Base-by-base conservation (phyloP, 92 coral and sea anemone genomes). In the Parazoanthus darwini region DNA sequence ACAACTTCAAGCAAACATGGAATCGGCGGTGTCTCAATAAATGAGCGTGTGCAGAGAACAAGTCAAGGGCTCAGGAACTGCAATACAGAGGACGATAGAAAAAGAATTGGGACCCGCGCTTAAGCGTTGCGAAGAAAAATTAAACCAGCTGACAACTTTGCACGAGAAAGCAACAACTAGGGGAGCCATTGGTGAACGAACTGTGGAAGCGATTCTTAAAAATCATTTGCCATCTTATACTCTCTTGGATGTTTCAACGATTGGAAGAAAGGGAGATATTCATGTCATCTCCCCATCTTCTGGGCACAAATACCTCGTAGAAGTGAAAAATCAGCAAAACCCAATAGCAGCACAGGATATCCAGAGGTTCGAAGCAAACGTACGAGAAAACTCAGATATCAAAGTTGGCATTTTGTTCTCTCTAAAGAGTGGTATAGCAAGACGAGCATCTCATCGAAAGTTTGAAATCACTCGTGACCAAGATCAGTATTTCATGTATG, bases 401-500 rank as follows among this genome's bases (percentile, higher is more conserved):
- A 93, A 79, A 56, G 92, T 93, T 38, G 95, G 95, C 3, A 87
- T 93, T 66, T 43, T 93, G 42, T 46, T 93, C n/a, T 91, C 95
- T 4, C 87, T 91, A 78, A 86, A 76, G 8, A 89, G 92, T 74
- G 92, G 92, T 15, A 89, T 93, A 25, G 75, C 76, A 42, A 76
- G 37, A n/a, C 81, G 84, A 50, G 87, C 95, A 10, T 54, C 20
- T 15, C 51, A 78, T 44, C 76, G 90, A 1, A 46, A 82, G 82
- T 93, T 93, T 63, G 86, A 86, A 79, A 80, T 93, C 83, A 29
- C 46, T 16, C 86, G 58, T 50, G 81, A 79, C 48, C 66, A 77
- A 70, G 37, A 70, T 2, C 93, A 91, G 50, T 91, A 89, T 36
- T 85, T 63, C 25, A 86, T 93, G 36, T 93, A 91, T 80, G 91